Conservation (phyloP, 2,797 vertebrate species). For the Labroides dimidiatus region DNA sequence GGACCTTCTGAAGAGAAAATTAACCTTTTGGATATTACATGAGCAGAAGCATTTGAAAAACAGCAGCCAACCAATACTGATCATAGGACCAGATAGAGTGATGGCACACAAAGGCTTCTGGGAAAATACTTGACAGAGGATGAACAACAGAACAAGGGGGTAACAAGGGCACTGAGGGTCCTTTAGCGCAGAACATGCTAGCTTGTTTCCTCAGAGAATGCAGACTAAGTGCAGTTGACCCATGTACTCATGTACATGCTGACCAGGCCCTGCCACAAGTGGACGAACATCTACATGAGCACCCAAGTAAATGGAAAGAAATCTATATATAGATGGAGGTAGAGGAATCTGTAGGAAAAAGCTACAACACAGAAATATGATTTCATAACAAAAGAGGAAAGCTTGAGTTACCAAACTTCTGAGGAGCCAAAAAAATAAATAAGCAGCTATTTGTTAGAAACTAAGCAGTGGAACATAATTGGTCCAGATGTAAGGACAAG, state of each 20-base stretch:
- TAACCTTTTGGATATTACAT: background rate
- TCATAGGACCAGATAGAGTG: slow-evolving; percentile 17
- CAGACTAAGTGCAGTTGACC: slow-evolving; percentile 40
- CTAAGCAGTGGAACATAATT: too few species aligned
- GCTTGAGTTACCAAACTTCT: too few species aligned
- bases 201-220: slow-evolving; percentile 51
- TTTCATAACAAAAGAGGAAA: too few species aligned
- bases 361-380: too few species aligned
- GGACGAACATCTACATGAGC: slow-evolving; percentile 29
- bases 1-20: too few species aligned
- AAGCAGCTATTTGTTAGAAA: too few species aligned
- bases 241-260: slow-evolving; percentile 40
- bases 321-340: too few species aligned
- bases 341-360: too few species aligned
- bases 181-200: background rate
- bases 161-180: slow-evolving; percentile 18
- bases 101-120: slow-evolving; percentile 37
- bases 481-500: too few species aligned
- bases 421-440: too few species aligned
- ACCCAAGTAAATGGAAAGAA: slow-evolving; percentile 35
- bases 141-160: slow-evolving; percentile 33
- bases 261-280: slow-evolving; percentile 52
- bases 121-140: slow-evolving; percentile 40
- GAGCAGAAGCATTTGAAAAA: slow-evolving; percentile 28
- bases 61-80: slow-evolving; percentile 51